These are phyloP conservation scores for Autographa gamma DNA, from an alignment of 2,888 invertebrate genomes.

Conservation along the genomic window DNA sequence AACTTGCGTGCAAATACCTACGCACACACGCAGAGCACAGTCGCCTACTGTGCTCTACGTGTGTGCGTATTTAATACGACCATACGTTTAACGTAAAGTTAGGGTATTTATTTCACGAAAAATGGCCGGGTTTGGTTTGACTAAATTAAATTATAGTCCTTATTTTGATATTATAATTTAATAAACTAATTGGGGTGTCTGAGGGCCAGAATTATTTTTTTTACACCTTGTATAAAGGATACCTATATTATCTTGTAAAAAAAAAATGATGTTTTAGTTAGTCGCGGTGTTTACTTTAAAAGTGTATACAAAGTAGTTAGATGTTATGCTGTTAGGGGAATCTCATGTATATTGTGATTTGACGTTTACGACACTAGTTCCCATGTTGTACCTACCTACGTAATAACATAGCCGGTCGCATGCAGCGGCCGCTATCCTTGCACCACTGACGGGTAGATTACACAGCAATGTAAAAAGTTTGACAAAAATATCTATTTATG, in stretches of 20 bases:
- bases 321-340: slow-evolving; percentile 51
- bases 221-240: no score
- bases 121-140: no score
- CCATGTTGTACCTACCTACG: background rate
- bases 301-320: slow-evolving; percentile 52
- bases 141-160: no score
- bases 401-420: background rate
- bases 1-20: no score
- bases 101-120: no score
- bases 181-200: no score
- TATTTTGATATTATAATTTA: no score
- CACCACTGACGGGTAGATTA: slow-evolving; percentile 3
- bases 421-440: background rate
- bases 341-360: slow-evolving; percentile 27
- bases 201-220: no score
- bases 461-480: slow-evolving; percentile 43
- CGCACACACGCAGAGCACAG: no score
- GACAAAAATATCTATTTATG: slow-evolving; percentile 48
- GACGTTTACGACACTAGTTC: slow-evolving; percentile 31
- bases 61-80: no score
- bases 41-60: no score
- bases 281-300: slow-evolving; percentile 30
- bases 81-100: no score
- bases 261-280: slow-evolving; percentile 32
- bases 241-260: slow-evolving; percentile 27